Evolutionary conservation across 2,888 invertebrate species (phyloP).

Genomic region (Gandaritis pyraliata): DNA sequence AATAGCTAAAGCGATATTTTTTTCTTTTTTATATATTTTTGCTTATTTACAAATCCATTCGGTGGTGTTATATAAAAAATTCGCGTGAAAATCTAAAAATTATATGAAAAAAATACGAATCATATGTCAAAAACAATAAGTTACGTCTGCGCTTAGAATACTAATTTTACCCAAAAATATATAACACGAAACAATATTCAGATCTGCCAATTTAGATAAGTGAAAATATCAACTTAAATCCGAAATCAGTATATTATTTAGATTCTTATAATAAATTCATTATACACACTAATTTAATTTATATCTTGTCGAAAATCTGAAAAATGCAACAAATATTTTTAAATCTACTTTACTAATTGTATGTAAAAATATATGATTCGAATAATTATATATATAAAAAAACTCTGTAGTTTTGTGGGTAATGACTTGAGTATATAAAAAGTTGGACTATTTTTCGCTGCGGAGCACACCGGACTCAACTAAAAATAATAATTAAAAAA

Average conservation of each 20-base stretch:
- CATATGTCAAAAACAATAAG: constrained; percentile 24
- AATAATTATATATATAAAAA: constrained; percentile 6
- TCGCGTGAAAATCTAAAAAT: constrained; percentile 21
- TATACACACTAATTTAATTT: constrained; percentile 1
- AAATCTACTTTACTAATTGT: constrained; percentile 3
- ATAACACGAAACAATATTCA: constrained; percentile 34
- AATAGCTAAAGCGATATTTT: constrained; percentile 40
- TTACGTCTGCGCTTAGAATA: constrained; percentile 30
- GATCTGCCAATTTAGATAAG: constrained; percentile 29
- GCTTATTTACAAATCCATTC: constrained; percentile 31
- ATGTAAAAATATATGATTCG: constrained; percentile 15
- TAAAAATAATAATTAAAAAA: too few species aligned
- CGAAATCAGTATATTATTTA: constrained; percentile 5
- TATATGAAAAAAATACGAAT: constrained; percentile 17
- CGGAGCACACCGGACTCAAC: too few species aligned
- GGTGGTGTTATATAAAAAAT: constrained; percentile 25
- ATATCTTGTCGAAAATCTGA: constrained; percentile 4
- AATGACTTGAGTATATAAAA: constrained; percentile 7
- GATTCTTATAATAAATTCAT: constrained; percentile 13
- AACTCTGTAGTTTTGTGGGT: not conserved
- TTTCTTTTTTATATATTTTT: constrained; percentile 33
- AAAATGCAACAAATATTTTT: constrained; percentile 22
- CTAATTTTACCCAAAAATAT: constrained; percentile 33
- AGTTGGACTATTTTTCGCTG: too few species aligned
- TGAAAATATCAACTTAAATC: constrained; percentile 13